phyloP scores from a whole-genome alignment of 2,888 invertebrate genomes.

The Zeuzera pyrina region DNA sequence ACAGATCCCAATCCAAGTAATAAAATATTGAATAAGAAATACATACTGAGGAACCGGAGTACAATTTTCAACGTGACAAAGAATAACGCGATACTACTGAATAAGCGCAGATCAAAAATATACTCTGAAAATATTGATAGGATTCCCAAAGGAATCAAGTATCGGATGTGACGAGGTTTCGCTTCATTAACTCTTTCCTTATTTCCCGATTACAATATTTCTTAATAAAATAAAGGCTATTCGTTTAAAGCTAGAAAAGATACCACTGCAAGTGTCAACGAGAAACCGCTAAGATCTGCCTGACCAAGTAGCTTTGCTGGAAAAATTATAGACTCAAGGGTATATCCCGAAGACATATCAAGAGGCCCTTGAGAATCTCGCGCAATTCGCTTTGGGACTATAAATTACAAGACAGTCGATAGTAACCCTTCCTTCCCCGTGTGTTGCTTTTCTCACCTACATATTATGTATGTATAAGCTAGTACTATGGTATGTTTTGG shows the following conservation, averaged over 20 bases:
- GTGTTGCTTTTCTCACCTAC: slow-evolving; percentile 37
- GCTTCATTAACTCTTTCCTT: no score
- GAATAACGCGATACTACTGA: no score
- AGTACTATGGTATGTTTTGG: no score
- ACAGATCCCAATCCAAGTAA: no score
- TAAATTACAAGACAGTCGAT: slow-evolving; percentile 50
- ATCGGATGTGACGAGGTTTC: slow-evolving; percentile 40
- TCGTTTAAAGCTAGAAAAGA: no score
- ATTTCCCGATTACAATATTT: no score
- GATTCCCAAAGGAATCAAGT: slow-evolving; percentile 33
- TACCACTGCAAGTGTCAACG: no score
- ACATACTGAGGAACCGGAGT: slow-evolving; percentile 12
- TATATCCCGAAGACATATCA: slow-evolving; percentile 53
- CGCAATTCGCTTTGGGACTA: slow-evolving; percentile 42
- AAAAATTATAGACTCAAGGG: slow-evolving; percentile 54
- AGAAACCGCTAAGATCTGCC: no score
- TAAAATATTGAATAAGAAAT: not conserved
- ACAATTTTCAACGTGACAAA: slow-evolving; percentile 38
- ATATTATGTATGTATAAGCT: no score
- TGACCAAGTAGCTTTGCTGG: slow-evolving; percentile 26
- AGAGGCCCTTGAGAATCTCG: slow-evolving; percentile 37
- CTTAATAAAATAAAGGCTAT: no score
- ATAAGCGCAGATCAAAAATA: slow-evolving; percentile 32
- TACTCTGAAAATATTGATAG: slow-evolving; percentile 32
- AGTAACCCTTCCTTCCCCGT: slow-evolving; percentile 36